These are phyloP conservation scores for Cairina moschata DNA, from an alignment of 2,113 vertebrate species.

Conservation along the genomic window DNA sequence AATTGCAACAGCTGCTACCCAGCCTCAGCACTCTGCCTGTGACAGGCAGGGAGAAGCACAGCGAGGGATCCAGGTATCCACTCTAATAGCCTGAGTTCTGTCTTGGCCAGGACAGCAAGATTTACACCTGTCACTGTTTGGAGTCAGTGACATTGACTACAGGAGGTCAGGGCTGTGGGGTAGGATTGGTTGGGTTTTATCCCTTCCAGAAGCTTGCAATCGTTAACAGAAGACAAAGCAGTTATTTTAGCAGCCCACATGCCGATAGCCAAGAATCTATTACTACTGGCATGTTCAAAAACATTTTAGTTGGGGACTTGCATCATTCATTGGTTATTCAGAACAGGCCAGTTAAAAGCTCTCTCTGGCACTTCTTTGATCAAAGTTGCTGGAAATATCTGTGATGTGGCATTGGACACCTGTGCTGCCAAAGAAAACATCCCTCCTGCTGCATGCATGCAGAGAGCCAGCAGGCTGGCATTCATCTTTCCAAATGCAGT, in stretches of 20 bases:
- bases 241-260: not conserved
- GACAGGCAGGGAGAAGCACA: not conserved
- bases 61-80: not conserved
- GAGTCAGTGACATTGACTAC: not conserved
- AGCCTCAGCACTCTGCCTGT: not conserved
- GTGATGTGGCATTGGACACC: not conserved
- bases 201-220: not conserved
- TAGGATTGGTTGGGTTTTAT: not conserved
- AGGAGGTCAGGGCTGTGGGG: not conserved
- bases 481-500: not conserved
- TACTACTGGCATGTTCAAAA: not conserved
- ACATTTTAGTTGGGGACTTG: not conserved
- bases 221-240: not conserved
- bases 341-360: not conserved
- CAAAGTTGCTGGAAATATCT: not conserved
- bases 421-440: not conserved
- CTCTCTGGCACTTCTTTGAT: not conserved
- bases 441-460: not conserved
- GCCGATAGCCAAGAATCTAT: not conserved
- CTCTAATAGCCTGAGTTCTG: not conserved
- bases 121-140: slow-evolving; percentile 8
- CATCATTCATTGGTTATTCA: not conserved
- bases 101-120: not conserved
- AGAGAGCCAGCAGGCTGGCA: not conserved
- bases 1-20: slow-evolving; percentile 51